Base-by-base conservation (phyloP, 2,888 invertebrate species). In the Chloromyia formosa region DNA sequence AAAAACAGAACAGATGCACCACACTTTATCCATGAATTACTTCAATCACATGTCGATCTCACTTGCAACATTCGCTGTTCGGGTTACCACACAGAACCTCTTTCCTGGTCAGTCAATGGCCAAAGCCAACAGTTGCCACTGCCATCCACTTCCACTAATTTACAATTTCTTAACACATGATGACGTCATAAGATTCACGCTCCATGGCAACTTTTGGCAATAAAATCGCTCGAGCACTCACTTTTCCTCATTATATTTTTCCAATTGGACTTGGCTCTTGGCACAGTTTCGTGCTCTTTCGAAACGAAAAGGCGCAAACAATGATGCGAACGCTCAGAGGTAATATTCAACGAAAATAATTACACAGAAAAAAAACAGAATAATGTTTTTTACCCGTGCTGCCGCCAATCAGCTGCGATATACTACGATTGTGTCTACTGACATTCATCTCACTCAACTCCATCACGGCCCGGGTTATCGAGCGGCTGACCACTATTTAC, bases 371-470 rank as follows among this genome's bases (percentile, higher is more conserved):
- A 16, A 10, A 56, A 16, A 20, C 10, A 62, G 42, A 10, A 16
- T 1, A 35, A 42, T 62, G 9, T 35, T n/a, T n/a, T n/a, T n/a
- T 73, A 73, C 73, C 73, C 61, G 61, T 45, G 23, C 60, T 73
- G n/a, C 45, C 61, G 27, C 61, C 61, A 78, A 85, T 84, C 78
- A 85, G 81, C 80, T 85, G 84, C 77, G 85, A 85, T 74, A 85
- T 85, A 80, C 85, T 85, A 76, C 85, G 83, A 75, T 83, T 83
- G 80, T 85, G 85, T 77, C 83, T 83, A 78, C 78, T 81, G 77
- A 82, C 80, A 74, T 81, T 72, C 40, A 40, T 40, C 40, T 53
- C 61, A 45, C 49, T 73, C 27, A 68, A 68, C 27, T 66, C 66
- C 74, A 74, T 74, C 4, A 53, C 56, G n/a, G n/a, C n/a, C 27